These are phyloP conservation scores for Hyperoplus lanceolatus DNA, from an alignment of 2,797 vertebrate species.

Conservation along the genomic window DNA sequence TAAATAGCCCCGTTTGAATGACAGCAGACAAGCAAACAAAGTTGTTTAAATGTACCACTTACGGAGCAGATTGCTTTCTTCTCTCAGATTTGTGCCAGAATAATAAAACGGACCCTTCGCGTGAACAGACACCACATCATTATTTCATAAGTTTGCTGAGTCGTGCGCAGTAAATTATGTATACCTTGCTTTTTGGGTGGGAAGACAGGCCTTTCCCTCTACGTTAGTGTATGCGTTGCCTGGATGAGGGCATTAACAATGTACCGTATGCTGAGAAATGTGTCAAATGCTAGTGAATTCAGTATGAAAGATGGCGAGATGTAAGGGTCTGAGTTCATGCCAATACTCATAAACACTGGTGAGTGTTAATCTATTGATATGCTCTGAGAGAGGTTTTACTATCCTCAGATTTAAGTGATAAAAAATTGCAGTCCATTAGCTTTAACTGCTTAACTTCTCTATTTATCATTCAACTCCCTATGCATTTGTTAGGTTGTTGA, in stretches of 20 bases:
- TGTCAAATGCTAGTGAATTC: slow-evolving; percentile 39
- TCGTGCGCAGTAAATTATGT: slow-evolving; percentile 81
- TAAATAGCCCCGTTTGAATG: slow-evolving; percentile 77
- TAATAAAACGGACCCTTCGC: slow-evolving; percentile 76
- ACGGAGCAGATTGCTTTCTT: slow-evolving; percentile 65
- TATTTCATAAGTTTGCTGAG: slow-evolving; percentile 82
- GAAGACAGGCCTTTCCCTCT: slow-evolving; percentile 58
- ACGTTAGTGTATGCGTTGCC: slow-evolving; percentile 68
- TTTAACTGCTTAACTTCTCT: slow-evolving; percentile 35
- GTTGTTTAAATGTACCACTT: slow-evolving; percentile 82
- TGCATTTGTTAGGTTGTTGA: slow-evolving; percentile 23
- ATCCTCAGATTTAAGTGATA: slow-evolving; percentile 18
- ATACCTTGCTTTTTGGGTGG: slow-evolving; percentile 66
- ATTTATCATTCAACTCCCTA: slow-evolving; percentile 7
- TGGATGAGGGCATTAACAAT: slow-evolving; percentile 40
- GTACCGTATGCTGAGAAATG: slow-evolving; percentile 61
- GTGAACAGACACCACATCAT: slow-evolving; percentile 80
- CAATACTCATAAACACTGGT: slow-evolving; percentile 22
- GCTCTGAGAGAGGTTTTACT: slow-evolving; percentile 10
- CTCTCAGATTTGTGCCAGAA: slow-evolving; percentile 74
- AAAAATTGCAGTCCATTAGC: slow-evolving; percentile 29
- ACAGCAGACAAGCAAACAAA: slow-evolving; percentile 81
- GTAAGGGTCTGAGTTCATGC: slow-evolving; percentile 33
- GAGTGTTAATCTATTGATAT: slow-evolving; percentile 29
- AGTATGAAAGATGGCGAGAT: slow-evolving; percentile 32